A percentile compares a stretch with the other conserved stretches of the same genome.
phyloP scores from a whole-genome alignment of 2,113 vertebrate genomes.

The Axis porcinus region DNA sequence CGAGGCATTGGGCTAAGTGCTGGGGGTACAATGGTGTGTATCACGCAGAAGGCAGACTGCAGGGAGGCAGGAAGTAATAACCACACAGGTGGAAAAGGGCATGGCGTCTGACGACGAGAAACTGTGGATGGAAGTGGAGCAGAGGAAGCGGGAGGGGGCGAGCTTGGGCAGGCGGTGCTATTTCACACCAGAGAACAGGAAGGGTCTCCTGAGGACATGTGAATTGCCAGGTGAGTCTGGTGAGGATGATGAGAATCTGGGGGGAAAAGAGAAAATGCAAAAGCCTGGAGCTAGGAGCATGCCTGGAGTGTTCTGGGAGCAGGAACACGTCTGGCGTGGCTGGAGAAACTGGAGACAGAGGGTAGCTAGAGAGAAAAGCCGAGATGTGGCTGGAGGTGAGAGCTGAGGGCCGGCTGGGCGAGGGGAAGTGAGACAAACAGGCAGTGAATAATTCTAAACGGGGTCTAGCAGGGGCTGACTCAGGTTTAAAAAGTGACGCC shows the following conservation, averaged over 20 bases:
- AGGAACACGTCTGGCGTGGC: background rate
- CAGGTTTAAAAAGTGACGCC: background rate
- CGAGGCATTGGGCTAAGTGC: background rate
- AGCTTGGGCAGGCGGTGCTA: accelerated
- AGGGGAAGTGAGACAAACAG: accelerated
- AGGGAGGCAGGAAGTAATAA: background rate
- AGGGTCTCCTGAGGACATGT: background rate
- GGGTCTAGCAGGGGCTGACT: background rate
- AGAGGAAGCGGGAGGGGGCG: too few relatives aligned
- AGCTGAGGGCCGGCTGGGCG: background rate
- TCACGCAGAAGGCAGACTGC: background rate
- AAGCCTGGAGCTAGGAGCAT: background rate
- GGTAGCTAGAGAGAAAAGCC: background rate
- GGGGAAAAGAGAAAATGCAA: background rate
- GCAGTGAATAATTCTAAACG: background rate
- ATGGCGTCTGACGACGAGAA: accelerated
- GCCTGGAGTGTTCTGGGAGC: background rate
- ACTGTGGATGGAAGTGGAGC: background rate
- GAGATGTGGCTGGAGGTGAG: background rate
- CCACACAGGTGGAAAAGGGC: background rate
- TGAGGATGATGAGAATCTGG: background rate
- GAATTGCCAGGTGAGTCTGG: background rate
- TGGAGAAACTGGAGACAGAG: background rate
- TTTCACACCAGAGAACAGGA: background rate
- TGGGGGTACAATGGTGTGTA: background rate